Percentiles rank a stretch among this genome's conserved stretches.
These are phyloP conservation scores for Sylvilagus floridanus DNA, from an alignment of 2,797 vertebrate species.

Conservation along the genomic window DNA sequence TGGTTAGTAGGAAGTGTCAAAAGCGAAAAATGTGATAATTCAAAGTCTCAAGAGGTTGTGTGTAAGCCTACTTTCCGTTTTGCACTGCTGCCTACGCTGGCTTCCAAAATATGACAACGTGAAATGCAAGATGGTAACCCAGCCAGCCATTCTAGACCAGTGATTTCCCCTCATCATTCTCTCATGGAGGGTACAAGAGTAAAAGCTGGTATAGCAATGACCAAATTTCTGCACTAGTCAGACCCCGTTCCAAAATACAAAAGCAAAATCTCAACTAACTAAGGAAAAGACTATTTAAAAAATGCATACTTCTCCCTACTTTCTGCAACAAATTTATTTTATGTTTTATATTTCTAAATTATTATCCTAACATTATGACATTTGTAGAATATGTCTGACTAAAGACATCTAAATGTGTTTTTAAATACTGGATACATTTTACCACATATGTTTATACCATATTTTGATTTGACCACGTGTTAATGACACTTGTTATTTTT, in stretches of 20 bases:
- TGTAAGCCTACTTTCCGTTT: background rate
- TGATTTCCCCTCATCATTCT: background rate
- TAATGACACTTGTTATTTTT: conserved; percentile 57
- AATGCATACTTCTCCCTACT: background rate
- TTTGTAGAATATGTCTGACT: conserved; percentile 40
- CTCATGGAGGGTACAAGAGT: background rate
- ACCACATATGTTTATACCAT: conserved; percentile 8
- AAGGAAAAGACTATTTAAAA: background rate
- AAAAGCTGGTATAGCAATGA: background rate
- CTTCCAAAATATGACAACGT: background rate
- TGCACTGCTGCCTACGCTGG: background rate
- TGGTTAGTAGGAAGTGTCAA: background rate
- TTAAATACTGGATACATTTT: conserved; percentile 63
- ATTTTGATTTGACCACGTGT: conserved; percentile 60
- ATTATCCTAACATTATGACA: conserved; percentile 24
- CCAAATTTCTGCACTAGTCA: background rate
- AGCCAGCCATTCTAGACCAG: background rate
- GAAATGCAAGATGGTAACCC: background rate
- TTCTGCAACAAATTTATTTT: background rate
- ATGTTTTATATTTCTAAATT: background rate
- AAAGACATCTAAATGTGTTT: conserved; percentile 58
- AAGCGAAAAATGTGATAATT: background rate
- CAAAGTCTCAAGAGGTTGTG: background rate
- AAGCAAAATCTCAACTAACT: background rate
- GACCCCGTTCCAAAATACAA: background rate